Evolutionary conservation across 2,113 vertebrate genomes (phyloP), one percentile per base, ranked within the genome.

Genomic region (Malurus cyaneus): DNA sequence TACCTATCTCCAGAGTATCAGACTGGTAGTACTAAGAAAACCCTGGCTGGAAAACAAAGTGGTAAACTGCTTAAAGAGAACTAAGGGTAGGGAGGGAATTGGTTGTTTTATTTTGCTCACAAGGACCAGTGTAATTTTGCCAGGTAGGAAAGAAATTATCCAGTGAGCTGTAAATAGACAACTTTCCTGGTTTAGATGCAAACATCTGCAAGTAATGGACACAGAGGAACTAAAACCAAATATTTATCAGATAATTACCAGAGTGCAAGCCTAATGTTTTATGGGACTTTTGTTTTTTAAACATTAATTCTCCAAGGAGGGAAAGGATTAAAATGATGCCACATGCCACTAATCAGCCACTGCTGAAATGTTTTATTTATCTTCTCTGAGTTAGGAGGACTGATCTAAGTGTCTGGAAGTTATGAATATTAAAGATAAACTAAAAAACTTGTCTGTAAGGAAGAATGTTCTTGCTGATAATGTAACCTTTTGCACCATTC

Each of bases 171-270:
- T 64, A 91, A 89, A 80, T 17, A 91, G 36, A 67, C 28, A 81
- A n/a, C 8, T 83, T 87, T 49, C 50, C 47, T 60, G 19, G 2
- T 77, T 93, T 59, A 66, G 47, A 64, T 78, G 18, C 44, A 88
- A 94, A 81, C 69, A 80, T 53, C 56, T 88, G 70, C 47, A 81
- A 79, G 77, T 56, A 92, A 32, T 14, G 90, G 72, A 24, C 46
- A 73, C 6, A 59, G 80, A 87, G 25, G 65, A 92, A 73, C 18
- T 6, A 69, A 80, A 88, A 70, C 41, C 59, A 86, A 93, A 42
- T 92, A 80, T 77, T 88, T 90, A 81, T 79, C 84, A 60, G 49
- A 71, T 93, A 76, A 89, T 92, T 89, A 77, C 74, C 34, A 62
- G 64, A 78, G 69, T n/a, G 28, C 14, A 77, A 74, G 46, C 16